A percentile compares a stretch with the other conserved stretches of the same genome.
These are phyloP conservation scores for Ectobius pallidus DNA, from an alignment of 2,888 invertebrate species.

Conservation along the genomic window DNA sequence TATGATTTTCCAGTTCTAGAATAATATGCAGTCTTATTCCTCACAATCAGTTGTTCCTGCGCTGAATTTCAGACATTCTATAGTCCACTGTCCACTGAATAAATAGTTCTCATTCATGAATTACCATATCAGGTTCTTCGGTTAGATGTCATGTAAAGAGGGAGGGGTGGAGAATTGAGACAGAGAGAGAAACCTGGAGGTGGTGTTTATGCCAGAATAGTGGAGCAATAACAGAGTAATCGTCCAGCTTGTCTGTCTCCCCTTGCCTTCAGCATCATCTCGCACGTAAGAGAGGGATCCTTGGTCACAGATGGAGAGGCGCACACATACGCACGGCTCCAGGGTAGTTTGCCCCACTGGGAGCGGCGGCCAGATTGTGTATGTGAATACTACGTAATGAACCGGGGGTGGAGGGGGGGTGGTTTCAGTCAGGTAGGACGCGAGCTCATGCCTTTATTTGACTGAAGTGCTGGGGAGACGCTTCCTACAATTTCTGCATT, in stretches of 20 bases:
- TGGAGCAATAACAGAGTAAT: slow-evolving; percentile 27
- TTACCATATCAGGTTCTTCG: too few relatives aligned
- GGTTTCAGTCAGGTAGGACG: slow-evolving; percentile 12
- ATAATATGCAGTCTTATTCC: too few relatives aligned
- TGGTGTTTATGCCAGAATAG: slow-evolving; percentile 17
- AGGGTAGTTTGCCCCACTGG: slow-evolving; percentile 29
- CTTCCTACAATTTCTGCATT: neutral
- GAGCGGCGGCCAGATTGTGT: slow-evolving; percentile 22
- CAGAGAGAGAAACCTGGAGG: neutral
- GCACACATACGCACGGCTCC: slow-evolving; percentile 14
- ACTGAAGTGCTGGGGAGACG: neutral
- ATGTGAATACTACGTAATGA: slow-evolving; percentile 37
- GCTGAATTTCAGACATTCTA: too few relatives aligned
- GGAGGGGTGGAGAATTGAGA: too few relatives aligned
- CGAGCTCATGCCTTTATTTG: neutral
- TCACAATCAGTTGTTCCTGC: too few relatives aligned
- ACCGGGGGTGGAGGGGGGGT: slow-evolving; percentile 3
- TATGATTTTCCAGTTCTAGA: too few relatives aligned
- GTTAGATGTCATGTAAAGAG: too few relatives aligned
- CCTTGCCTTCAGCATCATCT: slow-evolving; percentile 2
- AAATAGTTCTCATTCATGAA: too few relatives aligned
- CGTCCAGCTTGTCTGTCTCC: neutral
- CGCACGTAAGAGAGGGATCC: slow-evolving; percentile 1
- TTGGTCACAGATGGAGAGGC: slow-evolving; percentile 27
- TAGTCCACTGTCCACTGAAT: too few relatives aligned